Conservation (phyloP, 2,113 vertebrate species). For the Nycticorax nycticorax region DNA sequence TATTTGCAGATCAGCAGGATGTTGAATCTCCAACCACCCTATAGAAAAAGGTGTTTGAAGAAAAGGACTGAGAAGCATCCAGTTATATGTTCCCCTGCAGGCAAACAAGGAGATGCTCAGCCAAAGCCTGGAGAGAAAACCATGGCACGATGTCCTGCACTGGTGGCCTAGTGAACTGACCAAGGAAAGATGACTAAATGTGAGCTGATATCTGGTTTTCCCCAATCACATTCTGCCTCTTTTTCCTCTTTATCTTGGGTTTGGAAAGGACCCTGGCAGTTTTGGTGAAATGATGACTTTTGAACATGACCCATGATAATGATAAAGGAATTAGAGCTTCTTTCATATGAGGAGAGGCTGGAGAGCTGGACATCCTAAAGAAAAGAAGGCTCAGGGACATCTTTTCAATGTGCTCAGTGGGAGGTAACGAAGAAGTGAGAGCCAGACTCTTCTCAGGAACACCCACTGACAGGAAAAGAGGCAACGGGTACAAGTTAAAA, state of each 20-base stretch:
- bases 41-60: neutral
- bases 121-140: neutral
- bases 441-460: neutral
- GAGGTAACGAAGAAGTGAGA: neutral
- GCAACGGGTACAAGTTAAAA: neutral
- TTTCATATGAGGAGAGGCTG: neutral
- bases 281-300: neutral
- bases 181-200: neutral
- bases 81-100: neutral
- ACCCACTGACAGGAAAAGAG: neutral
- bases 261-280: neutral
- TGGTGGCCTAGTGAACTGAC: neutral
- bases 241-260: neutral
- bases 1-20: neutral
- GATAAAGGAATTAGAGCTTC: neutral
- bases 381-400: neutral
- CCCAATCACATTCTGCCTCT: neutral
- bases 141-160: neutral
- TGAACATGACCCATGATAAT: neutral
- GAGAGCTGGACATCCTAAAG: neutral
- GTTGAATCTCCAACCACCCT: neutral
- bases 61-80: neutral
- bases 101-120: neutral
- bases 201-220: neutral
- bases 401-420: neutral